A percentile compares a stretch with the other conserved stretches of the same genome.
phyloP scores from a whole-genome alignment of 1,140 invertebrate genomes.

The Rhagoletis zephyria region DNA sequence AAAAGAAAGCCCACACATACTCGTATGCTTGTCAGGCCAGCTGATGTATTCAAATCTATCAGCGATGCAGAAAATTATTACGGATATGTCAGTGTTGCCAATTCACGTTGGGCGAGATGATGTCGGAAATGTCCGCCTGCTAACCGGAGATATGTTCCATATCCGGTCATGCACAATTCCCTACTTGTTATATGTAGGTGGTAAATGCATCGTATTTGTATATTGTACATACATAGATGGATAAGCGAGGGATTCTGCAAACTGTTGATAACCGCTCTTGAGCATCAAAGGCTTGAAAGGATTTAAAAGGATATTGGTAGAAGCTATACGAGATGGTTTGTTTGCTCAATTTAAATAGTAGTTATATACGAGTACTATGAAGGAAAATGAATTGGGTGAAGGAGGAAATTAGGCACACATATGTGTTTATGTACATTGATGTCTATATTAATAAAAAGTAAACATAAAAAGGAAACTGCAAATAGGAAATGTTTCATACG shows the following conservation, averaged over 20 bases:
- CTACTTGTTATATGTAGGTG: neutral
- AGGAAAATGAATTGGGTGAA: too few relatives aligned
- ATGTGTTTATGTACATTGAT: too few relatives aligned
- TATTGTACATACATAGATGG: neutral
- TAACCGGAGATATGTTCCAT: constrained; percentile 72
- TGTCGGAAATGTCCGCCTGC: constrained; percentile 71
- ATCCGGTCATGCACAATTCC: constrained; percentile 61
- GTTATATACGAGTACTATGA: too few relatives aligned
- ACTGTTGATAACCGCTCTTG: neutral
- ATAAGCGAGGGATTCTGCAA: neutral
- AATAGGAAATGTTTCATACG: too few relatives aligned
- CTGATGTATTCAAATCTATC: constrained; percentile 57
- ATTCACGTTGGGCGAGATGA: constrained; percentile 42
- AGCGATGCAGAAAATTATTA: constrained; percentile 56
- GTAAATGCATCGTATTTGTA: neutral
- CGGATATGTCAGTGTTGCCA: constrained; percentile 67
- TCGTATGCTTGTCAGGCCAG: neutral
- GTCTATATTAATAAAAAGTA: too few relatives aligned
- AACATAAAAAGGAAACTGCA: too few relatives aligned
- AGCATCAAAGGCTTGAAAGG: constrained; percentile 25
- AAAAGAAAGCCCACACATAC: constrained; percentile 5
- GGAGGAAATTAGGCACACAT: neutral
- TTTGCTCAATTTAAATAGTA: too few relatives aligned
- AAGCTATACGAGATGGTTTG: too few relatives aligned
- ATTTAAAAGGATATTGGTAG: neutral